These are phyloP conservation scores for Drosophila engyochracea DNA, from an alignment of 2,888 invertebrate species.

Conservation along the genomic window DNA sequence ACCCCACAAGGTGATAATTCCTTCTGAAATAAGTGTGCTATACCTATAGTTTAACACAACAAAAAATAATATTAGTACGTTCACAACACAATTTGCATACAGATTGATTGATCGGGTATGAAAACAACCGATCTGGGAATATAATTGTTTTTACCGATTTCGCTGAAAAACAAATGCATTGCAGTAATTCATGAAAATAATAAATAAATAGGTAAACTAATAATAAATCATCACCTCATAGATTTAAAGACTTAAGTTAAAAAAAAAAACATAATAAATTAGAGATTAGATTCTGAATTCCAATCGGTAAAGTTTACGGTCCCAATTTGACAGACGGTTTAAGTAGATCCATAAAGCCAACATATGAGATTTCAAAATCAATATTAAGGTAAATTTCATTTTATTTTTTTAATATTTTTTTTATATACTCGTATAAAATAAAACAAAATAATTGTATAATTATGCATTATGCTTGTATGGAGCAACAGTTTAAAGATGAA, in stretches of 20 bases:
- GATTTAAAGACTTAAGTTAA: too few relatives aligned
- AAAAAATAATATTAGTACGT: not conserved
- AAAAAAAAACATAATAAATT: not conserved
- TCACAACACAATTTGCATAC: not conserved
- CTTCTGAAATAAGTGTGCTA: not conserved
- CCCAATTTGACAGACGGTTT: not conserved
- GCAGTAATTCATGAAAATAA: not conserved
- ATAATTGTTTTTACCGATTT: not conserved
- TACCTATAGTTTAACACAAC: not conserved
- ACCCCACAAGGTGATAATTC: not conserved
- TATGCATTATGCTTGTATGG: conserved; percentile 13
- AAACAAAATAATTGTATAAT: conserved; percentile 14
- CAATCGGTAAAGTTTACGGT: not conserved
- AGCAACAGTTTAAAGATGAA: conserved; percentile 1
- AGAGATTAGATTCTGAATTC: not conserved
- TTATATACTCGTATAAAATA: conserved; percentile 14
- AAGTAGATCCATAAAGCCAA: not conserved
- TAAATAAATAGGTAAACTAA: not conserved
- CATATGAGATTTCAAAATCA: not conserved
- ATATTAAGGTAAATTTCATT: conserved; percentile 1
- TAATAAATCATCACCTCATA: not conserved
- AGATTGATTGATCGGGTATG: not conserved
- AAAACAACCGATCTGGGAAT: not conserved
- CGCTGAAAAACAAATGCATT: not conserved
- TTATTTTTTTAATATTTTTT: not conserved